A percentile compares a stretch with the other conserved stretches of the same genome.
These are phyloP conservation scores for Orgyia antiqua DNA, from an alignment of 2,888 invertebrate species.

Conservation along the genomic window DNA sequence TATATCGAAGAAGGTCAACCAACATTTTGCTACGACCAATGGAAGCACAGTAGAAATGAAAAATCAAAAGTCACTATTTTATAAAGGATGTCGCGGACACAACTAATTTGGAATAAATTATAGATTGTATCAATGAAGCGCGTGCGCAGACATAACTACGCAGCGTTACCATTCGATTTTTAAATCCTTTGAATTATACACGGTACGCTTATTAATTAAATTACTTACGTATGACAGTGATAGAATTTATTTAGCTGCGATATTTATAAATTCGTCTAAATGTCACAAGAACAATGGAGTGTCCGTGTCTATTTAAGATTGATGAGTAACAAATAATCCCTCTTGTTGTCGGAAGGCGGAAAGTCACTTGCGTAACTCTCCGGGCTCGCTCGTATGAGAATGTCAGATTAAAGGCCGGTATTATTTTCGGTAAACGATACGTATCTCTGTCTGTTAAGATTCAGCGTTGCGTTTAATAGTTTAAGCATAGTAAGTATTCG, in stretches of 20 bases:
- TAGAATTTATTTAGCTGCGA: constrained; percentile 53
- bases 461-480: constrained; percentile 65
- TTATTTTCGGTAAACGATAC: constrained; percentile 73
- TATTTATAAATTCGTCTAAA: constrained; percentile 72
- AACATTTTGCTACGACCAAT: no score
- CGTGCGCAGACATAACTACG: constrained; percentile 15
- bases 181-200: constrained; percentile 41
- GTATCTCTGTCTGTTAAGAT: constrained; percentile 60
- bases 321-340: constrained; percentile 70
- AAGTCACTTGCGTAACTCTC: constrained; percentile 56
- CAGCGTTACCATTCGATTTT: constrained; percentile 35
- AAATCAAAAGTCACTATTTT: no score
- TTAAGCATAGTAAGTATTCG: constrained; percentile 51
- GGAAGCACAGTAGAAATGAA: no score
- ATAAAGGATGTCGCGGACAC: no score
- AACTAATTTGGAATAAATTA: constrained; percentile 57
- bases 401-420: constrained; percentile 61
- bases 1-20: no score
- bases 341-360: constrained; percentile 57
- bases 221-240: constrained; percentile 45
- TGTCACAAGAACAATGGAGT: constrained; percentile 74
- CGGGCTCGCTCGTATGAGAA: constrained; percentile 45
- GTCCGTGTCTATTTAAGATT: constrained; percentile 69
- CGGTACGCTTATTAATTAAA: constrained; percentile 43
- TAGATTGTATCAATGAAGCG: constrained; percentile 29